A percentile compares a stretch with the other conserved stretches of the same genome.
phyloP scores from a whole-genome alignment of 2,113 vertebrate species.

The Garra rufa region DNA sequence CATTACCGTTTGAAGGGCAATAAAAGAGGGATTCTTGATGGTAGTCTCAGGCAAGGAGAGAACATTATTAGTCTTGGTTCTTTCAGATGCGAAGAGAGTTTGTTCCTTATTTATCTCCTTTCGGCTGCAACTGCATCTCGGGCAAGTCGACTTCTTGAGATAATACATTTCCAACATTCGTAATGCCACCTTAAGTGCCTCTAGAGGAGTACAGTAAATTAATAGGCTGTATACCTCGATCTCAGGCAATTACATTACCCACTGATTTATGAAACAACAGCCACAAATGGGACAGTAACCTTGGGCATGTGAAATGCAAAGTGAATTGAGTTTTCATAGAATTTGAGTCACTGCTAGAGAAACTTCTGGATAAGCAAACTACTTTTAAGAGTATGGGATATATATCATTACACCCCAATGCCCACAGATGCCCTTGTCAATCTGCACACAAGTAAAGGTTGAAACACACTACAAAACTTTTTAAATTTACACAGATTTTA shows the following conservation, averaged over 20 bases:
- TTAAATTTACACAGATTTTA: not conserved
- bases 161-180: constrained; percentile 73
- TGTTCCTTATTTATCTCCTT: constrained; percentile 57
- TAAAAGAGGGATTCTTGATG: constrained; percentile 18
- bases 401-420: not conserved
- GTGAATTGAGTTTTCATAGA: constrained; percentile 67
- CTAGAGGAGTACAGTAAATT: constrained; percentile 65
- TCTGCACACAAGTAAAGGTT: not conserved
- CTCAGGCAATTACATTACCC: constrained; percentile 77
- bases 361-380: not conserved
- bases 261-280: constrained; percentile 83
- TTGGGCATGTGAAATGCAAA: constrained; percentile 76
- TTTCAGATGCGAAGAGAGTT: constrained; percentile 20
- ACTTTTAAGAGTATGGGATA: constrained; percentile 9
- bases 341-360: constrained; percentile 3
- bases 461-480: not conserved
- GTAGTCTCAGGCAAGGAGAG: constrained; percentile 11
- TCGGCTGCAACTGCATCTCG: constrained; percentile 44
- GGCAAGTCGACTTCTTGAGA: constrained; percentile 68
- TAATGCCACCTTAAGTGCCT: constrained; percentile 71
- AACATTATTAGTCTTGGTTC: constrained; percentile 20
- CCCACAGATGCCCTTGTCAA: not conserved
- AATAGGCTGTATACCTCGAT: constrained; percentile 70
- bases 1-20: constrained; percentile 14
- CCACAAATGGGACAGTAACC: constrained; percentile 76